Conservation (phyloP, 2,888 invertebrate genomes). For the Sisyra nigra region DNA sequence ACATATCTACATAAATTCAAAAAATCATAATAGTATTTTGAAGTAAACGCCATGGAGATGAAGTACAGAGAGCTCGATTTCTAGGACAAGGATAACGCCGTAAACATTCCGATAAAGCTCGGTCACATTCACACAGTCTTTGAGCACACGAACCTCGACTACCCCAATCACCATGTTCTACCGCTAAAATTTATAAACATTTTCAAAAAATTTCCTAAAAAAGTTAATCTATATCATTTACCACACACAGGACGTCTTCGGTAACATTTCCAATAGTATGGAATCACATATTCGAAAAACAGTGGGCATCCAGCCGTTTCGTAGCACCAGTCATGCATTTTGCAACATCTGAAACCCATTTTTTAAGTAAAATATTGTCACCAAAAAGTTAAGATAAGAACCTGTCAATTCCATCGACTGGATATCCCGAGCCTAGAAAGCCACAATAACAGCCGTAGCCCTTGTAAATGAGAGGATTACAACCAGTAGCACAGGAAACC, state of each 20-base stretch:
- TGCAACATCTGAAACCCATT: constrained; percentile 51
- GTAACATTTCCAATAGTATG: constrained; percentile 78
- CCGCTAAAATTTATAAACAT: constrained; percentile 23
- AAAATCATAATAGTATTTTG: constrained; percentile 38
- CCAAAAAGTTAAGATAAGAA: constrained; percentile 18
- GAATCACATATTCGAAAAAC: constrained; percentile 70
- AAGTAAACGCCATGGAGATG: constrained; percentile 54
- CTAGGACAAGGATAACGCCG: constrained; percentile 57
- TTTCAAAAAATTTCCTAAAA: neutral
- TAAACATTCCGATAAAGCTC: constrained; percentile 64
- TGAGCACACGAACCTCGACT: constrained; percentile 52
- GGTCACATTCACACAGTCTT: constrained; percentile 70
- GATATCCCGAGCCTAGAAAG: constrained; percentile 62
- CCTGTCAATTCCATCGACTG: constrained; percentile 71
- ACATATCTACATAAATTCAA: too few relatives aligned
- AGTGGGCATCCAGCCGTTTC: constrained; percentile 61
- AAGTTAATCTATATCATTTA: constrained; percentile 23
- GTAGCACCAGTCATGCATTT: constrained; percentile 76
- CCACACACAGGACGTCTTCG: constrained; percentile 63
- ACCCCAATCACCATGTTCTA: constrained; percentile 40
- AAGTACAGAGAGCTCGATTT: constrained; percentile 50
- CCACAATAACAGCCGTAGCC: constrained; percentile 88
- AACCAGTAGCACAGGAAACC: constrained; percentile 72
- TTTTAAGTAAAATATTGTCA: neutral
- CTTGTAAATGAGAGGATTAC: constrained; percentile 67